These are phyloP conservation scores for Brachionus calyciflorus DNA, from an alignment of 1,140 invertebrate genomes.

Conservation along the genomic window DNA sequence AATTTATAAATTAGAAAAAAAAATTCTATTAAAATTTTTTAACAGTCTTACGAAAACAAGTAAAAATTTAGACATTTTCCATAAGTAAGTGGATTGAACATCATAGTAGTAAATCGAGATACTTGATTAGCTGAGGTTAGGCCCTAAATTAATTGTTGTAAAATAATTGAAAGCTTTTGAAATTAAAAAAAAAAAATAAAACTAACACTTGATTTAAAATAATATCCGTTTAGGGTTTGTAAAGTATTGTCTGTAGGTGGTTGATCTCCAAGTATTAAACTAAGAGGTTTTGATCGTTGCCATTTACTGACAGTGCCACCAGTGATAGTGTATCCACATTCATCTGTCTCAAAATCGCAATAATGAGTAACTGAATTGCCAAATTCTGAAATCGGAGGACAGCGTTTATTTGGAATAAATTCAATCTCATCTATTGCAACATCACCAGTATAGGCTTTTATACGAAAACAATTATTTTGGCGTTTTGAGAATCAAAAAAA, in stretches of 20 bases:
- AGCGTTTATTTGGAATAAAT: conserved; percentile 8
- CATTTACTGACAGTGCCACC: neutral
- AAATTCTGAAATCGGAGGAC: conserved; percentile 12
- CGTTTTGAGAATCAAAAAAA: neutral
- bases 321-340: conserved; percentile 19
- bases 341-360: conserved; percentile 25
- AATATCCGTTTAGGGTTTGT: conserved; percentile 66
- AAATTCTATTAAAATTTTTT: neutral
- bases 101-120: conserved; percentile 15
- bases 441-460: conserved; percentile 14
- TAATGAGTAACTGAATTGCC: conserved; percentile 5
- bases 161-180: no score
- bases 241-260: conserved; percentile 52
- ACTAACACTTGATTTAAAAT: conserved; percentile 52
- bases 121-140: conserved; percentile 6
- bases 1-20: neutral
- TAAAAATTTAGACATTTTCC: conserved; percentile 16
- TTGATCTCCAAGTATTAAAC: neutral
- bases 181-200: no score
- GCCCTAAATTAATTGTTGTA: conserved; percentile 2
- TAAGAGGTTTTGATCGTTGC: neutral
- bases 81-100: neutral
- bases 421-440: conserved; percentile 13
- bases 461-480: neutral
- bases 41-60: conserved; percentile 19